Base-by-base conservation (phyloP, 1,140 invertebrate species). In the Sitophilus oryzae region DNA sequence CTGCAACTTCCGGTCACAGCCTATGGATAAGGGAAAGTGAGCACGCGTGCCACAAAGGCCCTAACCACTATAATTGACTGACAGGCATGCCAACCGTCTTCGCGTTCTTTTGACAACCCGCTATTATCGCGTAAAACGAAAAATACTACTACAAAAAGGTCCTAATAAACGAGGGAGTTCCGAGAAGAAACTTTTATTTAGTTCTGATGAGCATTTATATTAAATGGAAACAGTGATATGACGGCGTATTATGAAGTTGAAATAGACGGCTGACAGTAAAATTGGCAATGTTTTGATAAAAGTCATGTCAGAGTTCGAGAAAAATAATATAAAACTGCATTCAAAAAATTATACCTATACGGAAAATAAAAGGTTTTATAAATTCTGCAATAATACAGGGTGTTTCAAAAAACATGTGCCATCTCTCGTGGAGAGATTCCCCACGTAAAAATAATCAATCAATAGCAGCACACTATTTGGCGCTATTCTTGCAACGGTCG, bases 81-180 rank as follows among this genome's bases (percentile, higher is more conserved):
- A 41, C 38, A 41, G 38, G 18, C 38, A 41, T 41, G 38, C 38
- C 38, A 41, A 41, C 38, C 38, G 38, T 41, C 38, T 41, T 41
- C 38, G 18, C 14, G 10, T 19, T 19, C 14, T 9, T 16, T 19
- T 41, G 38, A 41, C 38, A 41, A 41, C 38, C 38, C 14, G 38
- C 15, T 41, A 41, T 41, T 41, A 41, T 19, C 9, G 18, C 9
- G 14, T 15, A 14, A 41, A 15, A 15, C 9, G 18, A 41, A 15
- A 41, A 15, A 41, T 9, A 15, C 9, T 19, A 41, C 38, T 10
- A 41, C 9, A 41, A 9, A 15, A 9, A 19, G 9, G 15, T 10
- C 18, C 10, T 11, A 35, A 5, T 30, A 30, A 30, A 5, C 25
- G 25, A 30, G 5, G 25, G 25, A 30, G 25, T 30, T 30, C 25